phyloP scores from a whole-genome alignment of 2,113 vertebrate species.

The Ageneiosus marmoratus region DNA sequence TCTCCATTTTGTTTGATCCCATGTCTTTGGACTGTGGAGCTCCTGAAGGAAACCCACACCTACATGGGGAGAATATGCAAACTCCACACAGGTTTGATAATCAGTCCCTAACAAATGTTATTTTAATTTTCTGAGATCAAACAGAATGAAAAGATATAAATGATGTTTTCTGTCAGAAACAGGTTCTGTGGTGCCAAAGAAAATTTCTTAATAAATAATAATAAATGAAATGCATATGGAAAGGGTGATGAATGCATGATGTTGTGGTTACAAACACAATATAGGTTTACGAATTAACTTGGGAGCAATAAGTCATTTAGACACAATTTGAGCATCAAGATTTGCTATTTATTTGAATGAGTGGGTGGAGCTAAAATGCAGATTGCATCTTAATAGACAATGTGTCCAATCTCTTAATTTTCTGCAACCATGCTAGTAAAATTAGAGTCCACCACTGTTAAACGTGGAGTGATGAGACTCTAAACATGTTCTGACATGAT shows the following conservation, averaged over 20 bases:
- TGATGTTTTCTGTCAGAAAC: not conserved
- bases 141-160: not conserved
- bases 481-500: not conserved
- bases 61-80: too few relatives aligned
- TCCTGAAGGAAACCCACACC: too few relatives aligned
- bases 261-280: not conserved
- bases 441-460: not conserved
- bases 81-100: not conserved
- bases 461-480: not conserved
- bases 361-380: not conserved
- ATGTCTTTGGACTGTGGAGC: too few relatives aligned
- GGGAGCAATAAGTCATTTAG: not conserved
- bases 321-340: not conserved
- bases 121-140: not conserved
- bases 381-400: not conserved
- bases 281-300: not conserved
- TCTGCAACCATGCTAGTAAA: not conserved
- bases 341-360: not conserved
- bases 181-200: not conserved
- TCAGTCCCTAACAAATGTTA: not conserved
- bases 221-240: not conserved
- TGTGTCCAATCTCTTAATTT: not conserved
- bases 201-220: not conserved
- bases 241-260: too few relatives aligned
- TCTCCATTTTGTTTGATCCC: too few relatives aligned